Evolutionary conservation across 2,797 vertebrate genomes (phyloP), one percentile per base, ranked within the genome.

Genomic region (Aulostomus chinensis): DNA sequence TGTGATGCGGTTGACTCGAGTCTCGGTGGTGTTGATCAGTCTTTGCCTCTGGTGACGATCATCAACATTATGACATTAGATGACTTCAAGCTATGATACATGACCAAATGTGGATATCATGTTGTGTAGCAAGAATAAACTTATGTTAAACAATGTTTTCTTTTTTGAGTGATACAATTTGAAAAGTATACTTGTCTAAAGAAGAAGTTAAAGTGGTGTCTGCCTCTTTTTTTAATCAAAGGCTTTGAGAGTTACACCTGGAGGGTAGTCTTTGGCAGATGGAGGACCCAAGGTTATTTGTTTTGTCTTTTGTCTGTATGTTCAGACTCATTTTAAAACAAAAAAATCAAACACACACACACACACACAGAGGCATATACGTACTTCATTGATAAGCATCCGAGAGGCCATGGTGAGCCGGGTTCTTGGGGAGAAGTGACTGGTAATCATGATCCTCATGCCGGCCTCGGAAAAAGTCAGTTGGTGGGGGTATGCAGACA

Each of bases 361-460:
- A 11, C 30, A 13, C 1, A 30, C 5, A n/a, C n/a, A n/a, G n/a
- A n/a, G n/a, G n/a, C n/a, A n/a, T n/a, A n/a, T n/a, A n/a, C 4
- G 3, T 12, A 98, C 97, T 95, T 98, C 97, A 14, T 93, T 98
- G 87, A 99, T 99, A 46, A 99, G 79, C 95, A 99, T 97, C 15
- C 97, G 93, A 14, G 96, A 98, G 56, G 97, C 97, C 97, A 98
- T 99, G 71, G 95, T 94, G 64, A 99, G 96, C 16, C 97, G 92
- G 38, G 97, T 99, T 73, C 94, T 94, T 5, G 97, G 96, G 25
- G 95, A 96, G 60, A 99, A 99, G 80, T 99, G 96, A 66, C 92
- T 97, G 51, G 96, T 98, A 85, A 99, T 98, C 97, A 99, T 99
- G 84, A 99, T 96, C 71, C 97, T 93, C 83, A 99, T 93, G 21